phyloP scores from a whole-genome alignment of 1,140 invertebrate genomes.

The Elymnias hypermnestra region DNA sequence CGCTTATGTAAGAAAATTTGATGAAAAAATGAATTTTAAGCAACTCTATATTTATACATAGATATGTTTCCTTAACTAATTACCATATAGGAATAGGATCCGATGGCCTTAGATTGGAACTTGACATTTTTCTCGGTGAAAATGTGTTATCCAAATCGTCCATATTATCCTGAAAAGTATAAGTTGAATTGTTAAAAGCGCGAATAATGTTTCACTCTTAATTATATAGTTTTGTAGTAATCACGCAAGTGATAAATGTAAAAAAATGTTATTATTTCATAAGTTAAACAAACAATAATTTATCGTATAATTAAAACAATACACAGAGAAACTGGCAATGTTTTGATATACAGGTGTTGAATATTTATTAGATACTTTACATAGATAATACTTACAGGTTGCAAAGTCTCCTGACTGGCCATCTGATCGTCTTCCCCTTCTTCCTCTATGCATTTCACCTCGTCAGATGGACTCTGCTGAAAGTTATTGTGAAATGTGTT shows the following conservation, averaged over 20 bases:
- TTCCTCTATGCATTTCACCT: constrained; percentile 82
- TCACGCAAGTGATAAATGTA: too few species aligned
- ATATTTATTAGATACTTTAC: too few species aligned
- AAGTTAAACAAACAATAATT: too few species aligned
- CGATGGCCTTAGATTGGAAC: constrained; percentile 72
- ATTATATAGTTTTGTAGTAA: too few species aligned
- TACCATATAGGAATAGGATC: constrained; percentile 84
- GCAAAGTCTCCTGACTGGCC: constrained; percentile 69
- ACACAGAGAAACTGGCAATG: too few species aligned
- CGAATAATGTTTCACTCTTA: too few species aligned
- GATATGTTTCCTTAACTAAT: constrained; percentile 20
- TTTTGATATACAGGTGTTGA: too few species aligned
- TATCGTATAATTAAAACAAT: too few species aligned
- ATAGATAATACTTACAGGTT: constrained; percentile 58
- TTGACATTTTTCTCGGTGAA: constrained; percentile 40
- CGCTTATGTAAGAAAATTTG: too few species aligned
- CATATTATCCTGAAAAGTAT: constrained; percentile 48
- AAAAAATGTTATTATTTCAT: too few species aligned
- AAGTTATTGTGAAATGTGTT: constrained; percentile 2
- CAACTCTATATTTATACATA: too few species aligned
- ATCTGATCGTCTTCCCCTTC: constrained; percentile 77
- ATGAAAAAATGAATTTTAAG: too few species aligned
- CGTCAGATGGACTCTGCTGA: constrained; percentile 62
- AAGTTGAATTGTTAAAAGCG: neutral
- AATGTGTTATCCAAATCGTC: constrained; percentile 56